Base-by-base conservation (phyloP, 1,140 invertebrate genomes). In the Megathymus violae region DNA sequence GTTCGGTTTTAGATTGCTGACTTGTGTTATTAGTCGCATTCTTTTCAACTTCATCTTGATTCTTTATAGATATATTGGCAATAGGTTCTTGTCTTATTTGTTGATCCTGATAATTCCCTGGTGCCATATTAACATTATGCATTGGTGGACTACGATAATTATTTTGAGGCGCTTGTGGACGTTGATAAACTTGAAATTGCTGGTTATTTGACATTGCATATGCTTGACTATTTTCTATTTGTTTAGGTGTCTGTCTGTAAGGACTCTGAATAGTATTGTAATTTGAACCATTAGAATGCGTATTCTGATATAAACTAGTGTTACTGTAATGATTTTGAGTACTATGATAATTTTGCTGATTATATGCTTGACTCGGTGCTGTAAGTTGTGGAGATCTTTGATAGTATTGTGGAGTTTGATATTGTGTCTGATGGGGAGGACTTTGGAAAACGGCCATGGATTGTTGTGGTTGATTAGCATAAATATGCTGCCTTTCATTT, bases 391-490 rank as follows among this genome's bases (percentile, higher is more conserved):
- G 83, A 66, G 76, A 75, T 56, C 76, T 70, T 71, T 82, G 81
- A 69, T 86, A 87, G 59, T 85, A 86, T 50, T 88, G 76, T 19
- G 77, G 61, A 64, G 73, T 86, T 73, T 85, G 80, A 69, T 88
- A 90, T 48, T 90, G 88, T 0, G 79, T 27, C 51, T 90, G 88
- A 67, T 89, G 83, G 14, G 83, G 85, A 31, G 86, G 88, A 54
- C 83, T 89, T 81, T 90, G 86, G 47, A 87, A 89, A 14, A 78
- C 76, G 11, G 77, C 71, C 22, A 73, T 46, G 4, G 64, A 77
- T 36, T 85, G 78, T 48, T 88, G 88, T 11, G 85, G 83, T 50
- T 92, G 92, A 77, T 78, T 87, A 0, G 81, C 69, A 69, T 90
- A 93, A 19, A 76, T 74, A 52, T 88, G 78, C 36, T 80, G 86